Evolutionary conservation across 35 echinoderm and acorn worm species (phyloP).

Genomic region (Ophiothrix spiculata): DNA sequence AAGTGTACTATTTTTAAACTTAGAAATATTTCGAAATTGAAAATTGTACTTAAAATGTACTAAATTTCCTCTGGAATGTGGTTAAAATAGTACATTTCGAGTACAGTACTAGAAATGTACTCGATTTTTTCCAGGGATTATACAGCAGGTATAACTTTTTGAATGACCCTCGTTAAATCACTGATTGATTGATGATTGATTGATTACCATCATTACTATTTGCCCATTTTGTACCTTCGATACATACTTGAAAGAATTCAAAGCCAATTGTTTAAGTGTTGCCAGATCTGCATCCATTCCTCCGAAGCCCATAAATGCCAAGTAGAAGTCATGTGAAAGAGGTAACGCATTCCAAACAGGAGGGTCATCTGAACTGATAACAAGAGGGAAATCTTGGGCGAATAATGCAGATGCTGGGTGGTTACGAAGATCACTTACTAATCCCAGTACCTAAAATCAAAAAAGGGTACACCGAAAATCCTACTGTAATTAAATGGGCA

Average conservation of each 20-base stretch:
- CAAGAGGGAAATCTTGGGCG: conserved; percentile 57
- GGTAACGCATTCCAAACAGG: conserved; percentile 40
- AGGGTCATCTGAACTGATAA: conserved; percentile 81
- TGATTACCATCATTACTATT: not conserved
- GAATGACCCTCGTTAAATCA: too few species aligned
- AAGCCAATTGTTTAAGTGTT: conserved; percentile 64
- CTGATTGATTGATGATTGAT: not conserved
- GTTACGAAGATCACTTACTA: conserved; percentile 60
- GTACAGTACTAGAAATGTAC: too few species aligned
- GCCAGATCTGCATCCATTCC: conserved; percentile 36
- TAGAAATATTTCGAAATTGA: too few species aligned
- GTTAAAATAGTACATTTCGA: too few species aligned
- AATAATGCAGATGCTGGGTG: conserved; percentile 57
- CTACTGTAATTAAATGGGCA: too few species aligned
- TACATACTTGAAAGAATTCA: conserved; percentile 77
- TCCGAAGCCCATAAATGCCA: conserved; percentile 56
- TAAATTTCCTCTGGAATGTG: too few species aligned
- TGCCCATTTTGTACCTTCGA: too few species aligned
- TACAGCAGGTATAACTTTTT: too few species aligned
- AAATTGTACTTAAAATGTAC: too few species aligned
- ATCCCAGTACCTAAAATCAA: conserved; percentile 49
- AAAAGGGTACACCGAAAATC: too few species aligned
- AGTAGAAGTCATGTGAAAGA: conserved; percentile 71
- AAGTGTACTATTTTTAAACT: too few species aligned
- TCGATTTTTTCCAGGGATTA: too few species aligned